phyloP scores from a whole-genome alignment of 2,888 invertebrate species.

The Rotaria sp. region DNA sequence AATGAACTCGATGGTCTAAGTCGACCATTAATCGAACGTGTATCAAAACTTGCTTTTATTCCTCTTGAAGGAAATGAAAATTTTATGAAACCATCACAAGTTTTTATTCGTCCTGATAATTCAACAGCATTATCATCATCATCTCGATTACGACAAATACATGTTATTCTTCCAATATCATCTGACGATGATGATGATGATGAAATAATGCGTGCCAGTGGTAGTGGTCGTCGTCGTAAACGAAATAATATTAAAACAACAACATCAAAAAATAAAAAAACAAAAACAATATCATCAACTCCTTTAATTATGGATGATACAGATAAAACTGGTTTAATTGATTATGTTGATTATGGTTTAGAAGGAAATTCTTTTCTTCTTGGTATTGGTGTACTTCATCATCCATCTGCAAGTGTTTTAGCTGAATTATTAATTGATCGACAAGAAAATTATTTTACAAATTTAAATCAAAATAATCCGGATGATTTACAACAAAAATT shows the following conservation, averaged over 20 bases:
- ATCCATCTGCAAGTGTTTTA: background rate
- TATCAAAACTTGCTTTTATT: slow-evolving; percentile 21
- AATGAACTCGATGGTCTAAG: slow-evolving; percentile 16
- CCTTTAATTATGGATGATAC: slow-evolving; percentile 1
- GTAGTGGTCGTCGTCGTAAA: background rate
- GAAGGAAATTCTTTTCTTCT: slow-evolving; percentile 7
- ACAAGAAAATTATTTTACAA: background rate
- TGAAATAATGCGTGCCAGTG: background rate
- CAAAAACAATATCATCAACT: background rate
- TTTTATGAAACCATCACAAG: slow-evolving; percentile 27
- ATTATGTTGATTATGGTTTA: slow-evolving; percentile 4
- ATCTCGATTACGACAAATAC: background rate
- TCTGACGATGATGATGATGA: background rate
- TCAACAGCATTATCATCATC: background rate
- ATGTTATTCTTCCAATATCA: background rate
- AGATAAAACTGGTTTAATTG: slow-evolving; percentile 27
- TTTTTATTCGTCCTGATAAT: background rate
- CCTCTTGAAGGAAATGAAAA: background rate
- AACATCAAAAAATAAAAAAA: background rate
- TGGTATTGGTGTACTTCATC: background rate
- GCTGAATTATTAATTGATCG: slow-evolving; percentile 27
- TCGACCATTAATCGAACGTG: background rate
- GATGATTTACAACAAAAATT: background rate
- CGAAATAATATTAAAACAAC: background rate
- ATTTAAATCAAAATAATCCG: background rate